These are phyloP conservation scores for Eonycteris spelaea DNA, from an alignment of 2,113 vertebrate genomes.

Conservation along the genomic window DNA sequence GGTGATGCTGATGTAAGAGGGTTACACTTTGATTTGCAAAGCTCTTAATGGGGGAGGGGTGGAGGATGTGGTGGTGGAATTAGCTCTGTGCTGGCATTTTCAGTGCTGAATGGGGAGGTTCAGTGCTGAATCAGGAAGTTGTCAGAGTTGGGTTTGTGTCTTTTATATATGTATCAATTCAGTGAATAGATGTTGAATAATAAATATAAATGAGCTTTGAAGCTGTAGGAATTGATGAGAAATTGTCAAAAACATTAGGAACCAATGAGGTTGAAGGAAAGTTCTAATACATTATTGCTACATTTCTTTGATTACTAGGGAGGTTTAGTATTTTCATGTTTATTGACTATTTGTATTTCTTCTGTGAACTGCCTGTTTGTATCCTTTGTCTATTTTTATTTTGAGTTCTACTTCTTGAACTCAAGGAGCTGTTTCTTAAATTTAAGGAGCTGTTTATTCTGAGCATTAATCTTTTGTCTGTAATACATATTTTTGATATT, in stretches of 20 bases:
- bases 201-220: not conserved
- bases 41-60: not conserved
- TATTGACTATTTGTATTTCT: not conserved
- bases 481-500: not conserved
- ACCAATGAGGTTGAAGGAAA: not conserved
- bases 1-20: not conserved
- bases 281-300: not conserved
- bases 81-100: not conserved
- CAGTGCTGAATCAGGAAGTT: not conserved
- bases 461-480: not conserved
- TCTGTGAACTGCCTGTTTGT: not conserved
- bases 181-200: not conserved
- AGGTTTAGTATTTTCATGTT: not conserved
- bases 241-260: not conserved
- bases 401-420: slow-evolving; percentile 3
- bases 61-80: not conserved
- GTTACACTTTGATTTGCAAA: not conserved
- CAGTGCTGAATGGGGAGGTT: not conserved
- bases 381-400: not conserved
- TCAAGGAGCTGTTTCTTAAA: not conserved
- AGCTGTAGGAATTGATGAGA: not conserved
- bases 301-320: not conserved
- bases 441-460: not conserved
- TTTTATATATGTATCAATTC: not conserved
- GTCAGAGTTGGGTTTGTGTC: not conserved